Base-by-base conservation (phyloP, 1,140 invertebrate genomes). In the Pollicipes pollicipes region DNA sequence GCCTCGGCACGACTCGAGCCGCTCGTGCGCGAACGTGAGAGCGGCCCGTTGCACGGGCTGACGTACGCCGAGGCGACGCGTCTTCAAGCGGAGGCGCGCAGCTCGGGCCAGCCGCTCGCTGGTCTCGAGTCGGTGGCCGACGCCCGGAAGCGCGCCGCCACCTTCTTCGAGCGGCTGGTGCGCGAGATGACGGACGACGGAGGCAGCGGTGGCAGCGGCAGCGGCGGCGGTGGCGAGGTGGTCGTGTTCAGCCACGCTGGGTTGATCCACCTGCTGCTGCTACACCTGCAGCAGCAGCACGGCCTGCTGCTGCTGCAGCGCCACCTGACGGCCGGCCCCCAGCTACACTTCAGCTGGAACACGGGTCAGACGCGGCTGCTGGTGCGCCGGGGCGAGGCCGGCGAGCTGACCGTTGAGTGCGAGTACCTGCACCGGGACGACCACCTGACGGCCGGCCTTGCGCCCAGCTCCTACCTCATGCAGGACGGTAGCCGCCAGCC, bases 391-490 rank as follows among this genome's bases (percentile, higher is more conserved):
- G 45, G 17, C 45, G 2, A 10, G 45, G 6, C 8, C 45, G 45
- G 45, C 17, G 45, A 6, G 17, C 3, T 66, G 64, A 10, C 27
- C 3, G 27, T 66, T 3, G 28, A 1, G 8, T 66, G 64, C n/a
- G 64, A 66, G n/a, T 66, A 28, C 28, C 64, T 66, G 28, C 64
- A 66, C 64, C n/a, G 28, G 64, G 64, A 66, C 64, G 64, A 27
- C 28, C 64, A 66, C 64, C 28, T 66, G 64, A 66, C 28, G 10
- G 64, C 24, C n/a, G 64, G 28, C 64, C 8, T 66, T 8, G 8
- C 27, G 17, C 64, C 64, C 17, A 28, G 3, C 28, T 1, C 8
- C 28, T 29, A 66, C 28, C 4, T 66, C 3, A 21, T 66, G 64
- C 64, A 10, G 24, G 37, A 45, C 37, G 10, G 10, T 24, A 45